Base-by-base conservation (phyloP, 2,797 vertebrate genomes). In the Cuniculus paca region DNA sequence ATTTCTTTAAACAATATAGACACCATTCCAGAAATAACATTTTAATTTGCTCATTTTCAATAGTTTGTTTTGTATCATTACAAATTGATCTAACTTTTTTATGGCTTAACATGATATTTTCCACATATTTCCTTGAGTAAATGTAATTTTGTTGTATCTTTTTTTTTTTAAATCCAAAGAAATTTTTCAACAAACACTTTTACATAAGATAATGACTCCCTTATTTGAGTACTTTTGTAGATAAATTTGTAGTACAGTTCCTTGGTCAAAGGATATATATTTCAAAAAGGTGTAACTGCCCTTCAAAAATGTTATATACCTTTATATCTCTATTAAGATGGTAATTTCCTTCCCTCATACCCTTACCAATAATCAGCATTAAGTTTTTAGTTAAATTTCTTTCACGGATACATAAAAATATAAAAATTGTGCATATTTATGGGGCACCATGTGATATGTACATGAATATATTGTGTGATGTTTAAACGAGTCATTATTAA, bases 51-150 rank as follows among this genome's bases (percentile, higher is more conserved):
- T 9, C 17, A 39, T 28, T 75, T 92, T 28, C 8, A 75, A 11
- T 83, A 75, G 68, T 93, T 85, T 81, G 78, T 86, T 74, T 36
- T 58, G 39, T n/a, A 11, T 92, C 42, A 77, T 92, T 68, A 61
- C 19, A 77, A 34, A 14, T 42, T 72, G 14, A 86, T 87, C 24
- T 39, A 70, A 70, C 36, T 70, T 24, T 36, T 74, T 34, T 24
- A 39, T 79, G 22, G 36, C 16, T 65, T 54, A n/a, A n/a, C 14
- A 54, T 48, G 45, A 9, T 83, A 68, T 90, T 88, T 87, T 74
- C 26, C 68, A 75, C 0, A 11, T 92, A 58, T 48, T 90, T 72
- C 50, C 56, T 70, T 60, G 26, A 86, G n/a, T 34, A 50, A 22
- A 79, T 72, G 20, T 83, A 13, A 78, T 70, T 93, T 20, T 91